Evolutionary conservation across 2,113 vertebrate species (phyloP), one percentile per base, ranked within the genome.

Genomic region (Platichthys stellatus): DNA sequence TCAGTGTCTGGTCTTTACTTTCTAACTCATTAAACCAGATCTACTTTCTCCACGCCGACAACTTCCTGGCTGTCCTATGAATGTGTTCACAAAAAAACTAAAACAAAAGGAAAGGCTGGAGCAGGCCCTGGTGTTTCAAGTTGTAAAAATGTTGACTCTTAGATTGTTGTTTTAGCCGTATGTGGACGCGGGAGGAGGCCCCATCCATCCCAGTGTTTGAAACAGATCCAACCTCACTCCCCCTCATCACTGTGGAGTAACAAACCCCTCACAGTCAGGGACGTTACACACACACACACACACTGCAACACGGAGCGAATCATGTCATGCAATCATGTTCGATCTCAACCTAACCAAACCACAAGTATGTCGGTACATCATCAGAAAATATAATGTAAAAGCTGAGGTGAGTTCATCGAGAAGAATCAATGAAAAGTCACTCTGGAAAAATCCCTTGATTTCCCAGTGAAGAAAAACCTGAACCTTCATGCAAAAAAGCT

Each of bases 161-260:
- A 74, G 72, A 70, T 77, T 88, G 87, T 90, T 89, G 85, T 90
- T 90, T 83, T 81, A 86, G 73, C 82, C 72, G 80, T 84, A 74
- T 84, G 78, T 74, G 89, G 68, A 86, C 88, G 83, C 18, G 53
- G 81, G 80, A 74, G 81, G 75, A 78, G 90, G 80, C 86, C 86
- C 74, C 76, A 63, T 78, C 49, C 80, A 72, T 72, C 40, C 61
- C 81, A 84, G 67, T 68, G 75, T 79, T 73, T 86, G 82, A 90
- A 84, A 80, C 15, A 8, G 38, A 68, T 81, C 87, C 87, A 86
- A 74, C 28, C 58, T 74, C 81, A 65, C 81, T 80, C 87, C 83
- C 84, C 75, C 71, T 74, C 45, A 3, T 49, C 38, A 57, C 54
- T 54, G 20, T 28, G 67, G 69, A 69, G 61, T 56, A 26, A 78